phyloP scores from a whole-genome alignment of 2,888 invertebrate genomes.

The Macrosoma leucophasiata region DNA sequence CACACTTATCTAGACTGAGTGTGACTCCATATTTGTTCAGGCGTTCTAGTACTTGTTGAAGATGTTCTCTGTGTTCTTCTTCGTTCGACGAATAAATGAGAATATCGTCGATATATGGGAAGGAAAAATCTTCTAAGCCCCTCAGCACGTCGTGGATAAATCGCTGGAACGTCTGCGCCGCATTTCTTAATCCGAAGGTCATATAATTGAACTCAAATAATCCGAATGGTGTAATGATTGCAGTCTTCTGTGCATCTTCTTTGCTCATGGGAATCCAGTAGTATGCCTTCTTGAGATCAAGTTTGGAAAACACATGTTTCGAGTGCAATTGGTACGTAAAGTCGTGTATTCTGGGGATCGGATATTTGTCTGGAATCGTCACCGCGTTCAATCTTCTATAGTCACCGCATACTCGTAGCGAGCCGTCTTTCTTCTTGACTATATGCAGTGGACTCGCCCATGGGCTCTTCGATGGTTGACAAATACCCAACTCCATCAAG shows the following conservation, averaged over 20 bases:
- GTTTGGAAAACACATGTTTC: conserved; percentile 16
- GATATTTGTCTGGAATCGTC: conserved; percentile 28
- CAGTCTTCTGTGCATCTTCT: conserved; percentile 19
- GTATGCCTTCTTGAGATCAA: conserved; percentile 25
- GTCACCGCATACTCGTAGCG: conserved; percentile 32
- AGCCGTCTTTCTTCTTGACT: conserved; percentile 25
- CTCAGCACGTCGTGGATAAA: conserved; percentile 3
- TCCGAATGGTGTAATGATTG: conserved; percentile 18
- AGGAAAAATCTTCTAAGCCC: conserved; percentile 1
- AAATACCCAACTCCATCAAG: conserved; percentile 25
- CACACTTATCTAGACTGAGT: not conserved
- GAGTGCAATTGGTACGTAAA: conserved; percentile 13
- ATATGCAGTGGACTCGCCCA: conserved; percentile 31
- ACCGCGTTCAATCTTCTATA: conserved; percentile 28
- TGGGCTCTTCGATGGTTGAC: conserved; percentile 25
- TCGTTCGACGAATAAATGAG: not conserved
- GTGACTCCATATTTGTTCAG: conserved; percentile 1
- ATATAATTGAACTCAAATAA: conserved; percentile 36
- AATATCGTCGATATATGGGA: conserved; percentile 1
- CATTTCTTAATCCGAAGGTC: conserved; percentile 33
- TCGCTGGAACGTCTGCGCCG: conserved; percentile 5
- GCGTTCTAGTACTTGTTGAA: not conserved
- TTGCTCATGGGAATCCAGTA: conserved; percentile 8
- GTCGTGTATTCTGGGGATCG: conserved; percentile 22
- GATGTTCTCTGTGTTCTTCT: conserved; percentile 1